These are phyloP conservation scores for Drosophila barbarae DNA, from an alignment of 2,888 invertebrate genomes.

Conservation along the genomic window DNA sequence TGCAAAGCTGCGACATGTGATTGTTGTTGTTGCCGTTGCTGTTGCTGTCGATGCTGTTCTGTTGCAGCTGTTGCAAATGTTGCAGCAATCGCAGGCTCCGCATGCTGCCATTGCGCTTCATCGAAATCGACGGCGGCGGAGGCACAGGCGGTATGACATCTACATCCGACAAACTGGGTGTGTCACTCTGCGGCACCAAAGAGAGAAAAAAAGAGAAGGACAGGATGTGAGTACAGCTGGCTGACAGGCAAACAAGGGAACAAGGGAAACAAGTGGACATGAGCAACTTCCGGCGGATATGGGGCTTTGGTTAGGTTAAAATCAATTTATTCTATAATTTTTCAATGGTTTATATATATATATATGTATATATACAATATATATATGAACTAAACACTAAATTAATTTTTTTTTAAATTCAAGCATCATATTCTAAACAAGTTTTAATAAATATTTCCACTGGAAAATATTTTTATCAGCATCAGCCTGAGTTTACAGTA, in stretches of 20 bases:
- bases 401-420: background rate
- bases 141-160: constrained; percentile 79
- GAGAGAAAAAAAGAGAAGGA: background rate
- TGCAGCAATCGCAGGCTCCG: constrained; percentile 72
- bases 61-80: constrained; percentile 60
- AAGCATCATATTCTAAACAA: background rate
- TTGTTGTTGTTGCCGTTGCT: constrained; percentile 47
- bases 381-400: background rate
- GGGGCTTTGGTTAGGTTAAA: background rate
- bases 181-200: constrained; percentile 71
- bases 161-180: constrained; percentile 76
- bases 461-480: background rate
- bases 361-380: too few species aligned
- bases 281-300: constrained; percentile 48
- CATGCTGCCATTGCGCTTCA: constrained; percentile 76
- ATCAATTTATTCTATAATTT: background rate
- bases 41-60: constrained; percentile 38
- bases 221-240: constrained; percentile 35
- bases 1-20: constrained; percentile 68
- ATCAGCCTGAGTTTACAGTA: background rate
- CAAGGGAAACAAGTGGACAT: constrained; percentile 21
- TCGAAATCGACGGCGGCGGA: constrained; percentile 75
- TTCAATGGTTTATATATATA: background rate
- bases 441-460: background rate
- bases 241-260: constrained; percentile 24